Conservation (phyloP, 1,140 invertebrate species). For the Drosophila pallidifrons region DNA sequence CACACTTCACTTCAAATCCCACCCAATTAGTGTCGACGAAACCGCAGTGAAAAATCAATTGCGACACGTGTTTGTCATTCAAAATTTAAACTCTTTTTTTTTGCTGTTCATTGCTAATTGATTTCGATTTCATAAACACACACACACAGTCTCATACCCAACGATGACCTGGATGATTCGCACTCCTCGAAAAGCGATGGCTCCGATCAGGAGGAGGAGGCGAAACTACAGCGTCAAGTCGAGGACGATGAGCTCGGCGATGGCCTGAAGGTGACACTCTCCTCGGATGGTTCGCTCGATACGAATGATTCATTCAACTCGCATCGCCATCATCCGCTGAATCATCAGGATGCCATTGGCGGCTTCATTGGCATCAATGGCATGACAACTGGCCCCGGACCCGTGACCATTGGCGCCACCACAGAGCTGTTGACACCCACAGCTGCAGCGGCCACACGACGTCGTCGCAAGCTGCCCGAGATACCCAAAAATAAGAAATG, state of each 20-base stretch:
- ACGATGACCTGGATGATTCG: slow-evolving; percentile 88
- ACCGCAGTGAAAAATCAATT: slow-evolving; percentile 36
- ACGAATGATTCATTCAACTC: slow-evolving; percentile 82
- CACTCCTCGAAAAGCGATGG: slow-evolving; percentile 91
- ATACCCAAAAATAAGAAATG: slow-evolving; percentile 95
- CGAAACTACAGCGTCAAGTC: slow-evolving; percentile 63
- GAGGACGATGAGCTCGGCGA: slow-evolving; percentile 85
- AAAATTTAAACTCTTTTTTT: background rate
- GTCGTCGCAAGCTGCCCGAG: slow-evolving; percentile 93
- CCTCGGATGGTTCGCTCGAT: slow-evolving; percentile 72
- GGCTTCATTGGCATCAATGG: slow-evolving; percentile 73
- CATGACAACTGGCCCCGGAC: slow-evolving; percentile 23
- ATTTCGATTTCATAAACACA: background rate
- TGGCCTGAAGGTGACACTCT: slow-evolving; percentile 76
- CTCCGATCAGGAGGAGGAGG: slow-evolving; percentile 83
- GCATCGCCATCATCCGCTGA: slow-evolving; percentile 78
- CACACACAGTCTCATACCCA: slow-evolving; percentile 70
- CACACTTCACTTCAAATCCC: background rate
- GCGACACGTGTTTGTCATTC: slow-evolving; percentile 7
- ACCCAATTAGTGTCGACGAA: background rate
- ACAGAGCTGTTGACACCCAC: slow-evolving; percentile 64
- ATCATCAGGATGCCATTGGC: slow-evolving; percentile 81
- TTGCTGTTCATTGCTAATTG: slow-evolving; percentile 6
- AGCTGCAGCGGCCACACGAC: slow-evolving; percentile 84
- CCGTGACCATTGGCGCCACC: slow-evolving; percentile 61